Conservation (phyloP, 2,888 invertebrate genomes). For the Nyleta sp. region DNA sequence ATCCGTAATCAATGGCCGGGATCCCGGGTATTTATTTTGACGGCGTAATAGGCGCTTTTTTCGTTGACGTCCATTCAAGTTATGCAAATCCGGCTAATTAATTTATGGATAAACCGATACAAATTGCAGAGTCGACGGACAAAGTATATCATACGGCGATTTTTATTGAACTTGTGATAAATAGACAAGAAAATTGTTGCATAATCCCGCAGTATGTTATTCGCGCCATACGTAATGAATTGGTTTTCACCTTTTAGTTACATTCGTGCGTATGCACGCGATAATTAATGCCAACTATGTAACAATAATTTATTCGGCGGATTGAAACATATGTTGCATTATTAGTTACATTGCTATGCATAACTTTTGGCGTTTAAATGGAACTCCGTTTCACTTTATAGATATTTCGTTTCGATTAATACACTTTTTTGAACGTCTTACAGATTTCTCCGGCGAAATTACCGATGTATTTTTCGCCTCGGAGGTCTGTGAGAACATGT, state of each 20-base stretch:
- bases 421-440: background rate
- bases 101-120: constrained; percentile 11
- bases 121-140: constrained; percentile 18
- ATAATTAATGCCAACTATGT: constrained; percentile 40
- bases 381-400: constrained; percentile 13
- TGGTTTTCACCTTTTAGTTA: constrained; percentile 54
- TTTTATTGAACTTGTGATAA: constrained; percentile 42
- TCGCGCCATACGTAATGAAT: constrained; percentile 37
- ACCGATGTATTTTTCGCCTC: background rate
- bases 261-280: constrained; percentile 20
- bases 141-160: constrained; percentile 5
- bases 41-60: background rate
- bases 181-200: constrained; percentile 44
- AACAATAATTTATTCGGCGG: constrained; percentile 33
- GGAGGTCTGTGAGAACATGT: constrained; percentile 12
- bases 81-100: constrained; percentile 33
- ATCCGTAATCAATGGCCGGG: background rate
- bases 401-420: background rate
- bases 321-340: constrained; percentile 30
- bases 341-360: constrained; percentile 15
- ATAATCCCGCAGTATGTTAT: constrained; percentile 31
- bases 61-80: constrained; percentile 1
- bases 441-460: constrained; percentile 22
- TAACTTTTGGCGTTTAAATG: constrained; percentile 36
- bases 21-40: background rate